Percentiles rank a stretch among this genome's conserved stretches.
These are phyloP conservation scores for Scaptomyza hsui DNA, from an alignment of 1,140 invertebrate species.

Conservation along the genomic window DNA sequence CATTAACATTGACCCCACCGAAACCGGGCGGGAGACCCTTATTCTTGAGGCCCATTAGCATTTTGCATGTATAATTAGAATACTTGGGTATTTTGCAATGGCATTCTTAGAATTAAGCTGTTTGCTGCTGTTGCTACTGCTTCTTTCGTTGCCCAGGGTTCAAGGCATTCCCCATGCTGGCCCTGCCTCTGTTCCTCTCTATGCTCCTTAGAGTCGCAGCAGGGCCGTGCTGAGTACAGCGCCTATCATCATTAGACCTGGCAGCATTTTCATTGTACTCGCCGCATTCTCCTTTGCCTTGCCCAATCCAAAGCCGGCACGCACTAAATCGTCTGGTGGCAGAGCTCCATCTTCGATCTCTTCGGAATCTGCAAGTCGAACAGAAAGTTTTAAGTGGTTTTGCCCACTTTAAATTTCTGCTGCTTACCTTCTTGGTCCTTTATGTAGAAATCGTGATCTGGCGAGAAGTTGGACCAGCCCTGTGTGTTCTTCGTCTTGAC, in stretches of 20 bases:
- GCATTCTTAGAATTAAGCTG: constrained; percentile 34
- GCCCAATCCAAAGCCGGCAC: constrained; percentile 51
- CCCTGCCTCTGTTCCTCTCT: not conserved
- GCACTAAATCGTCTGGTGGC: constrained; percentile 61
- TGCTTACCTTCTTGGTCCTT: constrained; percentile 47
- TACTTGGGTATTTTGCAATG: constrained; percentile 62
- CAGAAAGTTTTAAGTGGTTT: not conserved
- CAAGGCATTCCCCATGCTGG: constrained; percentile 5
- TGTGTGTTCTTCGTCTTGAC: constrained; percentile 77
- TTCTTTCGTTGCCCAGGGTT: constrained; percentile 26
- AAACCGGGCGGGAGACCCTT: not conserved
- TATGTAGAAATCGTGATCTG: constrained; percentile 63
- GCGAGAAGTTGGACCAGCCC: constrained; percentile 81
- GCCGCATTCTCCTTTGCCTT: constrained; percentile 15
- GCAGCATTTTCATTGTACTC: constrained; percentile 5
- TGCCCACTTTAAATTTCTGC: not conserved
- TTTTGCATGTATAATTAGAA: constrained; percentile 73
- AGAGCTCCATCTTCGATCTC: constrained; percentile 39
- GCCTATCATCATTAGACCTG: constrained; percentile 8
- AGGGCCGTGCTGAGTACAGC: constrained; percentile 20
- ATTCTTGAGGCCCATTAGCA: constrained; percentile 62
- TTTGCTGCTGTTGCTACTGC: too few species aligned
- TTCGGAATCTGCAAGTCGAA: constrained; percentile 16
- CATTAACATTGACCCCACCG: constrained; percentile 73
- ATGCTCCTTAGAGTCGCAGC: constrained; percentile 52